A percentile compares a stretch with the other conserved stretches of the same genome.
Evolutionary conservation across 2,888 invertebrate genomes (phyloP).

Genomic region (Parnassius orleans): DNA sequence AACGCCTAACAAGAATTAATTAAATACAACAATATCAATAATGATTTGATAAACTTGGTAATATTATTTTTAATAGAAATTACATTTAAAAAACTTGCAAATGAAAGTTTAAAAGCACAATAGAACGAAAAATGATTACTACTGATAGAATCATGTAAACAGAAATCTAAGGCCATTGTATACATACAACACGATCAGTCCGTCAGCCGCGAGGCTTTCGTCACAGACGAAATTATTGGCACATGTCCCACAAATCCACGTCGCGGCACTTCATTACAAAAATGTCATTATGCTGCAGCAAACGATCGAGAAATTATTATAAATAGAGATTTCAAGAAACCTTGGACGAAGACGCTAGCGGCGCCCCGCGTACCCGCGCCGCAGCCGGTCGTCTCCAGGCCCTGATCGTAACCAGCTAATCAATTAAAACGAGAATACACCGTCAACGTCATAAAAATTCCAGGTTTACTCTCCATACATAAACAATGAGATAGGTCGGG

Average conservation of each 20-base stretch:
- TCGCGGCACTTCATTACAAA: slow-evolving; percentile 75
- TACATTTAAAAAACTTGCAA: slow-evolving; percentile 16
- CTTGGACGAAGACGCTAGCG: slow-evolving; percentile 64
- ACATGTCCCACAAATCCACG: slow-evolving; percentile 75
- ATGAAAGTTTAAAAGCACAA: slow-evolving; percentile 16
- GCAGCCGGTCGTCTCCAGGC: slow-evolving; percentile 43
- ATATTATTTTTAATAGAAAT: neutral
- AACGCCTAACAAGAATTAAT: too few species aligned
- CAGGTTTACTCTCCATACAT: slow-evolving; percentile 78
- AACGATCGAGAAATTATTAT: slow-evolving; percentile 74
- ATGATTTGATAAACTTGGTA: too few species aligned
- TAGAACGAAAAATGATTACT: slow-evolving; percentile 26
- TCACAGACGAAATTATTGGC: slow-evolving; percentile 74
- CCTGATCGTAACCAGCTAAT: slow-evolving; percentile 55
- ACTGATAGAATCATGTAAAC: slow-evolving; percentile 49
- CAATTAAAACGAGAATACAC: slow-evolving; percentile 61
- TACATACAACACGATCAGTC: slow-evolving; percentile 59
- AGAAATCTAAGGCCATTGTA: slow-evolving; percentile 55
- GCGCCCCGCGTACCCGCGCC: slow-evolving; percentile 46
- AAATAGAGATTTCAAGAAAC: slow-evolving; percentile 74
- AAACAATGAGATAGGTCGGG: slow-evolving; percentile 80
- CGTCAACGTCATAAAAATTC: slow-evolving; percentile 72
- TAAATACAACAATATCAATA: too few species aligned
- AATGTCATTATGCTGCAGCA: slow-evolving; percentile 77
- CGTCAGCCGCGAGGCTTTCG: slow-evolving; percentile 53